Evolutionary conservation across 1,140 invertebrate species (phyloP).

Genomic region (Aphaenogaster floridana): DNA sequence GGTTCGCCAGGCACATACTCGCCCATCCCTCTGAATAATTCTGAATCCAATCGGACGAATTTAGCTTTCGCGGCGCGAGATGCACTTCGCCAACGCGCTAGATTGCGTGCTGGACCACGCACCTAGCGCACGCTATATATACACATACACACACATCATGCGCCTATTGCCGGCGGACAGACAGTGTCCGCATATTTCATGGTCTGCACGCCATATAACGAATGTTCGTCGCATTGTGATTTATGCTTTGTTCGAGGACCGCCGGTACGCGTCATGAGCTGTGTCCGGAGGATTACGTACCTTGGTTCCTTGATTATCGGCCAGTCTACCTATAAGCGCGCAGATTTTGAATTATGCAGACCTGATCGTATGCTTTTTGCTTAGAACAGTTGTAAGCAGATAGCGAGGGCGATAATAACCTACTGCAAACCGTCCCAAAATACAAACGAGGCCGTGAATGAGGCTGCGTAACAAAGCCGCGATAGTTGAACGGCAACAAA

Average conservation of each 20-base stretch:
- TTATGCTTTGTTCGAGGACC: conserved; percentile 82
- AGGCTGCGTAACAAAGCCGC: not conserved
- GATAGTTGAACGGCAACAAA: not conserved
- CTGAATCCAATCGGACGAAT: conserved; percentile 80
- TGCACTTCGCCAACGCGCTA: conserved; percentile 26
- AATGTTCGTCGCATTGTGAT: conserved; percentile 85
- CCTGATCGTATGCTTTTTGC: not conserved
- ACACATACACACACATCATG: not conserved
- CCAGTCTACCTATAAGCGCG: not conserved
- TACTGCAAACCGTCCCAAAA: not conserved
- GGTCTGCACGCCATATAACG: conserved; percentile 83
- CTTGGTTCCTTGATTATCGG: conserved; percentile 70
- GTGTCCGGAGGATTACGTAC: conserved; percentile 67
- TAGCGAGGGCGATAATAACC: conserved; percentile 8
- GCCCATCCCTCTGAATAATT: conserved; percentile 67
- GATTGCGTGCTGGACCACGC: conserved; percentile 17
- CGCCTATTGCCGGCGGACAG: conserved; percentile 51
- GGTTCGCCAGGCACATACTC: not conserved
- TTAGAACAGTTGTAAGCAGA: conserved; percentile 7
- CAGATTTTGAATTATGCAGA: not conserved
- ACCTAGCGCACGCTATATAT: not conserved
- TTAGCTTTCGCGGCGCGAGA: conserved; percentile 75
- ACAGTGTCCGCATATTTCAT: conserved; percentile 82
- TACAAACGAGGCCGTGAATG: conserved; percentile 28
- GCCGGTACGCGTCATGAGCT: conserved; percentile 40